Evolutionary conservation across 2,113 vertebrate species (phyloP).

Genomic region (Heliornis fulica): DNA sequence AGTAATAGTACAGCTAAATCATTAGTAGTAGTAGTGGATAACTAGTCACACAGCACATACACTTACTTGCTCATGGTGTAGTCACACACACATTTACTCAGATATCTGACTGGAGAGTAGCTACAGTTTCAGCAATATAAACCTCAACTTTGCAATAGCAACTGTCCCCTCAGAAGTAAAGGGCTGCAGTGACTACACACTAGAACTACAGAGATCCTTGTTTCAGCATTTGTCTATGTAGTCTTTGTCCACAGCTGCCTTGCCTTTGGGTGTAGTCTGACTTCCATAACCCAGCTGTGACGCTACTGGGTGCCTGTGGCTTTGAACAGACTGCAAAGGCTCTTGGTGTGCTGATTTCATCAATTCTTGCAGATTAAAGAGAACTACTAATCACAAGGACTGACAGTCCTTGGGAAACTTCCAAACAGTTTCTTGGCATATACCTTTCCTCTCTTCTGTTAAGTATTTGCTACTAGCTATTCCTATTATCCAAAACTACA

Average conservation of each 20-base stretch:
- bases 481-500: background rate
- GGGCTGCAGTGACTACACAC: background rate
- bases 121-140: background rate
- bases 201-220: background rate
- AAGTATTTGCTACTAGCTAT: background rate
- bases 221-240: rapidly evolving
- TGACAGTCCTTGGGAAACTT: background rate
- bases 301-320: background rate
- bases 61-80: rapidly evolving
- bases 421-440: background rate
- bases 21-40: background rate
- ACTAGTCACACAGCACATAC: background rate
- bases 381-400: rapidly evolving
- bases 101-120: background rate
- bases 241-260: background rate
- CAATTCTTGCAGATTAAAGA: background rate
- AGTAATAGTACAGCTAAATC: background rate
- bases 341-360: background rate
- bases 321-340: background rate
- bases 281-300: background rate
- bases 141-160: background rate
- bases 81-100: background rate
- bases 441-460: background rate
- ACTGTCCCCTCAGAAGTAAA: background rate
- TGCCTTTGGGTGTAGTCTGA: background rate